Evolutionary conservation across 2,797 vertebrate genomes (phyloP).

Genomic region (Pangasius djambal): DNA sequence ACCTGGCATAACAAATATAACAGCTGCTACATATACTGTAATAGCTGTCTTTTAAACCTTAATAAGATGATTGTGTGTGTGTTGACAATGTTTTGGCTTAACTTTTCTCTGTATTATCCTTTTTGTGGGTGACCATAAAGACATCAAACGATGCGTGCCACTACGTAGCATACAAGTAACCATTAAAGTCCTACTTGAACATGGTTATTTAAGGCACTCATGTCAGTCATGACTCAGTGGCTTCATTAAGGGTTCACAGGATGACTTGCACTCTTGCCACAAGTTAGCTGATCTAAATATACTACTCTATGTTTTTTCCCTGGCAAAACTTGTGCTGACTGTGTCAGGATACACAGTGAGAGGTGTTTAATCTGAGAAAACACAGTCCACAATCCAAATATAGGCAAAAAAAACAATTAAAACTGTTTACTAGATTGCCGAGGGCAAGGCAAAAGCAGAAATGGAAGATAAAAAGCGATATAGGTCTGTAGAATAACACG

Average conservation of each 20-base stretch:
- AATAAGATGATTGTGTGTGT: slow-evolving; percentile 4
- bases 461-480: neutral
- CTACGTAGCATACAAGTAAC: neutral
- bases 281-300: slow-evolving; percentile 7
- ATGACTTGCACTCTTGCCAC: slow-evolving; percentile 14
- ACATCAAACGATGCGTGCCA: slow-evolving; percentile 1
- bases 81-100: slow-evolving; percentile 19
- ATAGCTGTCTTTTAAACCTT: neutral
- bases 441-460: neutral
- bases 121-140: slow-evolving; percentile 30
- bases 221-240: slow-evolving; percentile 36
- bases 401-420: neutral
- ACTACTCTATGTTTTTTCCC: neutral
- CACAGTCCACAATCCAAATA: neutral
- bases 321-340: neutral
- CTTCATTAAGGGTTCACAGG: slow-evolving; percentile 29
- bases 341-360: neutral
- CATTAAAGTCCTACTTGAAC: slow-evolving; percentile 22
- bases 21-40: neutral
- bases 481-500: neutral
- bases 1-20: neutral
- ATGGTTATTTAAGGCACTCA: slow-evolving; percentile 24
- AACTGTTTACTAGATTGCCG: neutral
- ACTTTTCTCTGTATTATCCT: neutral
- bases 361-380: neutral